These are phyloP conservation scores for Bos javanicus DNA, from an alignment of 2,113 vertebrate genomes.

Conservation along the genomic window DNA sequence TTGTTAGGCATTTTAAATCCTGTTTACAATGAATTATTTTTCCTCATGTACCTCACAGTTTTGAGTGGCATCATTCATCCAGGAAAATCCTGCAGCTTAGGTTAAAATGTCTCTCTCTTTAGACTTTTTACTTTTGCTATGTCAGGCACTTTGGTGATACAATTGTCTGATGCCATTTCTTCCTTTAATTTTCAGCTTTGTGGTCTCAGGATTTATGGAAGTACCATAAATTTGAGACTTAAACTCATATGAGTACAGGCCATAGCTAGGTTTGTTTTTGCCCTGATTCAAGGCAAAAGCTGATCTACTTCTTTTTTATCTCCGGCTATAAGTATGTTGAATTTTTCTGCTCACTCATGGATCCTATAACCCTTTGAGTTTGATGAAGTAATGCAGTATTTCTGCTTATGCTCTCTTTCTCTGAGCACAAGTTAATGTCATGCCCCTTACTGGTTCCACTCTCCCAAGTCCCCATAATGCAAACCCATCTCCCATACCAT, in stretches of 20 bases:
- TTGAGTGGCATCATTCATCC: not conserved
- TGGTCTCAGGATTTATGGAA: not conserved
- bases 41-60: not conserved
- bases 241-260: not conserved
- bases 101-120: not conserved
- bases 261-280: not conserved
- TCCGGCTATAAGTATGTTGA: not conserved
- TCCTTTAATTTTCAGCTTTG: not conserved
- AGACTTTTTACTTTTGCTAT: not conserved
- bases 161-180: not conserved
- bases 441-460: not conserved
- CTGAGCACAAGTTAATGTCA: not conserved
- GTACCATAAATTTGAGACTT: not conserved
- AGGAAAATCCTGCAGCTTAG: not conserved
- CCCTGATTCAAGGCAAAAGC: not conserved
- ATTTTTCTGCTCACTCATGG: not conserved
- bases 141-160: not conserved
- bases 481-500: not conserved
- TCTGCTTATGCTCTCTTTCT: not conserved
- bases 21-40: not conserved
- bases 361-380: not conserved
- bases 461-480: not conserved
- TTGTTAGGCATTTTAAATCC: not conserved
- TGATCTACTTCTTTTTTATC: not conserved
- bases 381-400: not conserved